Conservation (phyloP, 2,888 invertebrate species). For the Amaurobius ferox region DNA sequence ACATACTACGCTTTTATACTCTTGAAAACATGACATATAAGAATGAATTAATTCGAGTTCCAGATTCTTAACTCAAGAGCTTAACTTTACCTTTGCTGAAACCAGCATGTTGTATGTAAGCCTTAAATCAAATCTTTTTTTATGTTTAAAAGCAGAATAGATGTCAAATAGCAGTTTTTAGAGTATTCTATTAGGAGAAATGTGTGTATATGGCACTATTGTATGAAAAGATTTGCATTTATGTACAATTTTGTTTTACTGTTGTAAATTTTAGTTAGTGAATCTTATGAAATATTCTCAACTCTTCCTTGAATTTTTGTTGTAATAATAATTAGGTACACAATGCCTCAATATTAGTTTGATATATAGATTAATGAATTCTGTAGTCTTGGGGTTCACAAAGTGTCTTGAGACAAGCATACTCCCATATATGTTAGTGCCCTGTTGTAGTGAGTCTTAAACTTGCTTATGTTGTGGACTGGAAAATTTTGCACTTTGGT, state of each 20-base stretch:
- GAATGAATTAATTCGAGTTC: slow-evolving; percentile 35
- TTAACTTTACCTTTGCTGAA: slow-evolving; percentile 50
- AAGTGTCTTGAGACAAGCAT: background rate
- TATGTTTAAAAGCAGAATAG: slow-evolving; percentile 14
- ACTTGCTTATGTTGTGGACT: too few species aligned
- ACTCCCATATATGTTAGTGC: background rate
- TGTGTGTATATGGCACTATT: slow-evolving; percentile 37
- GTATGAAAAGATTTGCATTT: slow-evolving; percentile 6
- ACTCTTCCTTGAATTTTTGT: slow-evolving; percentile 11
- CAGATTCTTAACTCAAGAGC: slow-evolving; percentile 56
- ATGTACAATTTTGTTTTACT: background rate
- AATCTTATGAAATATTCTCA: background rate
- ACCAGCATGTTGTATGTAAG: slow-evolving; percentile 60
- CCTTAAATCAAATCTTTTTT: slow-evolving; percentile 53
- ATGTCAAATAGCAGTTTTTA: background rate
- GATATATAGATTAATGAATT: background rate
- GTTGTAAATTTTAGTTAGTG: background rate
- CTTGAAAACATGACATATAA: slow-evolving; percentile 15
- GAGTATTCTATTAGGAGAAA: slow-evolving; percentile 5
- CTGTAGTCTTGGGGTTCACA: background rate
- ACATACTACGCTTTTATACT: background rate
- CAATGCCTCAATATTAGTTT: background rate
- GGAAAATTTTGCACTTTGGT: too few species aligned
- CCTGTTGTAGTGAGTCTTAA: too few species aligned
- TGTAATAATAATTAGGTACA: slow-evolving; percentile 22